A percentile compares a stretch with the other conserved stretches of the same genome.
These are phyloP conservation scores for Mimas tiliae DNA, from an alignment of 2,888 invertebrate genomes.

Conservation along the genomic window DNA sequence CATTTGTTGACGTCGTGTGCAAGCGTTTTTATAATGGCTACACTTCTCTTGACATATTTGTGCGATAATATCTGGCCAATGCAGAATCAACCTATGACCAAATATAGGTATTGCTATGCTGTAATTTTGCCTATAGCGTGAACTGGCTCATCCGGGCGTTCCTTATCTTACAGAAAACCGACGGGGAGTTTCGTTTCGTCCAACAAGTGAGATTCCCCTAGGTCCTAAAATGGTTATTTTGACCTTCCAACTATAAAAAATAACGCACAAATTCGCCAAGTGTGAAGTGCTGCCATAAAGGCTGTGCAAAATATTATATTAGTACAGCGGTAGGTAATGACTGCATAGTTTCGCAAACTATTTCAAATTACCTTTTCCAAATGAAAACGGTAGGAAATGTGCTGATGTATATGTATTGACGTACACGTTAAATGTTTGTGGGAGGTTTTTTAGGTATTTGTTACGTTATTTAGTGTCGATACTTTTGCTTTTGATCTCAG, in stretches of 20 bases:
- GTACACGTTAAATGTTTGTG: background rate
- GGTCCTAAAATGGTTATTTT: no score
- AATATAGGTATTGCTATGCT: no score
- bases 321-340: background rate
- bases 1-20: background rate
- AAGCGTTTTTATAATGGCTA: background rate
- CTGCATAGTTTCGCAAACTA: background rate
- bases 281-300: background rate
- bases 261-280: background rate
- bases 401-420: background rate
- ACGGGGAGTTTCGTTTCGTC: no score
- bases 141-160: no score
- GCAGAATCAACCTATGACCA: background rate
- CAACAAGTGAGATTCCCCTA: no score
- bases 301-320: slow-evolving; percentile 8
- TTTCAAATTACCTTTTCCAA: background rate
- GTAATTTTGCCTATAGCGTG: no score
- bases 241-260: background rate
- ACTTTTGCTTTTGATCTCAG: background rate
- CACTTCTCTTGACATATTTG: background rate
- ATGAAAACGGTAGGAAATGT: slow-evolving; percentile 3
- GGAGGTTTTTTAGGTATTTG: background rate
- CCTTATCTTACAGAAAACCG: no score
- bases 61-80: background rate
- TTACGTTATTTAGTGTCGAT: background rate